Base-by-base conservation (phyloP, 2,113 vertebrate species). In the Mirza zaza region DNA sequence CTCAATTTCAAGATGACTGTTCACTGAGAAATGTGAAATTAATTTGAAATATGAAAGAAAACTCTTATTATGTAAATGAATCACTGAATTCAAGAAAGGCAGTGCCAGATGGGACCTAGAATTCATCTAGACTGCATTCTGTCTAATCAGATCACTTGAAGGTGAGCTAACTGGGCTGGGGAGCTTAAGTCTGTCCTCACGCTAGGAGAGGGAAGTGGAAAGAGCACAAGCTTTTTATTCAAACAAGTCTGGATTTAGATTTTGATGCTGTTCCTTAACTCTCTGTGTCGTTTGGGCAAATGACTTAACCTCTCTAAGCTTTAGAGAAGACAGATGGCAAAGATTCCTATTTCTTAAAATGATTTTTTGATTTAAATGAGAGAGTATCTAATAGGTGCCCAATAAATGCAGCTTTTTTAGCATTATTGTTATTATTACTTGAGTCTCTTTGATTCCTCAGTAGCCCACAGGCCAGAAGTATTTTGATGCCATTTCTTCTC, bases 21-120 rank as follows among this genome's bases (percentile, higher is more conserved):
- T 96, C 55, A 82, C 21, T 34, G 45, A 86, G 79, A 91, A 50
- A 65, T 90, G 50, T 94, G 52, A 90, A 96, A 79, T 75, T 83
- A 61, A 89, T 80, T 76, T 91, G 21, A 92, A 75, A 75, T 90
- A 32, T 68, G 67, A 84, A 91, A 80, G 61, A 70, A 67, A 86
- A 68, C 42, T 70, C 50, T 52, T 59, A 55, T 18, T 95, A 3
- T 61, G 50, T 39, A 91, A 94, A 80, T 87, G 57, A 83, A 77
- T 70, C 89, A 80, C 27, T 8, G 29, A 79, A 90, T 73, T 15
- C 42, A 77, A 70, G 76, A 57, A 55, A 73, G 77, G n/a, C 9
- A 39, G 17, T 8, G 27, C 23, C 5, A 6, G 7, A 29, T 42
- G n/a, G 61, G 20, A 55, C 48, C n/a, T 57, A 65, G 27, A 73